Base-by-base conservation (phyloP, 1,140 invertebrate genomes). In the Lucilia sericata region DNA sequence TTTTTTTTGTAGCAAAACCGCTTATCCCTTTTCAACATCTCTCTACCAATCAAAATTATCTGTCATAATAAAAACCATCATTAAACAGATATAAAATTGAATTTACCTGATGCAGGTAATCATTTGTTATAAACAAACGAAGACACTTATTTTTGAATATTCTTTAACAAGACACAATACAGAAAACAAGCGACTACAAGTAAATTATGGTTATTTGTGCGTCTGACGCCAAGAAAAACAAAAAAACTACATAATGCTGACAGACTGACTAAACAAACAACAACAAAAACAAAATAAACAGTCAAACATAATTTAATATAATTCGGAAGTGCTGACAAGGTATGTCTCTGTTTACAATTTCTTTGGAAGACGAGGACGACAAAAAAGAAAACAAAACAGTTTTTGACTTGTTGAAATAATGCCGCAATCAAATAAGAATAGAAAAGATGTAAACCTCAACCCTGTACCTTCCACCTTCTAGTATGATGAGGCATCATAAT, bases 291-390 rank as follows among this genome's bases (percentile, higher is more conserved):
- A 19, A 74, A 25, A 60, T n/a, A 78, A 78, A 78, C 34, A 78
- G 42, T 0, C 74, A 49, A 51, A 80, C 76, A 80, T 80, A 49
- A 51, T 80, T 80, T 80, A 49, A 25, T 21, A 80, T 80, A 80
- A 80, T 80, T 80, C 76, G 76, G 76, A 80, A 80, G 76, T 80
- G 76, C 76, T 80, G 76, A 80, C 76, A 80, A 49, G n/a, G 76
- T 80, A 80, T 80, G 76, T 80, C 76, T 80, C 42, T 49, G 76
- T 80, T 80, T 80, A 80, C 76, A 80, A 70, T 70, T 70, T 70
- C 65, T 60, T n/a, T n/a, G n/a, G 17, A 70, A 70, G 25, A 30
- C 25, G 65, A 80, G 76, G 49, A 80, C n/a, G 8, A 13, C 34
- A 9, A 25, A 5, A 78, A 49, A 21, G 17, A 80, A 70, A 70